Conservation (phyloP, 2,113 vertebrate genomes). For the Muscicapa adusta region DNA sequence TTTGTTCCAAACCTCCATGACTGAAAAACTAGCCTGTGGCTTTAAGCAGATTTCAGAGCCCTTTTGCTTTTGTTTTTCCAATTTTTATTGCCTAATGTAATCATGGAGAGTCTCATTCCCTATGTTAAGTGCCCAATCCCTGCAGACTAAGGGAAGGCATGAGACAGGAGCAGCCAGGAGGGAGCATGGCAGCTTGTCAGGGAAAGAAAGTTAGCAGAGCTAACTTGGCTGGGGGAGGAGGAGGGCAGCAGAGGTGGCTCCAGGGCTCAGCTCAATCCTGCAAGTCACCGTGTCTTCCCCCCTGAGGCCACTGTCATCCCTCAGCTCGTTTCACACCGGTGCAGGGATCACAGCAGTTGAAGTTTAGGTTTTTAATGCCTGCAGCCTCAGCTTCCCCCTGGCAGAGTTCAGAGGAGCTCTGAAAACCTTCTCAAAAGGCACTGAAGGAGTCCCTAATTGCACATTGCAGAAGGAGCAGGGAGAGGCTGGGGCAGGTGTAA, state of each 20-base stretch:
- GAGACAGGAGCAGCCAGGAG: background rate
- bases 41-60: background rate
- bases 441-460: background rate
- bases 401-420: background rate
- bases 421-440: constrained; percentile 4
- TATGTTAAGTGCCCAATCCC: background rate
- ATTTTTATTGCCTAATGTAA: background rate
- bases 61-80: background rate
- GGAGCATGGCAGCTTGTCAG: background rate
- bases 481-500: background rate
- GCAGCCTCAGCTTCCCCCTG: background rate
- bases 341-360: background rate
- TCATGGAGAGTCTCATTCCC: background rate
- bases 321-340: background rate
- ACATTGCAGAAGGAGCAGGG: background rate
- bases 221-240: background rate
- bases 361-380: background rate
- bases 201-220: background rate
- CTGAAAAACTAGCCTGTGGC: background rate
- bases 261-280: background rate
- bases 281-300: background rate
- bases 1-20: background rate
- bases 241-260: background rate
- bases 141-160: background rate
- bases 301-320: background rate